phyloP scores from a whole-genome alignment of 2,797 vertebrate genomes.

The Sebastes matsubarae region DNA sequence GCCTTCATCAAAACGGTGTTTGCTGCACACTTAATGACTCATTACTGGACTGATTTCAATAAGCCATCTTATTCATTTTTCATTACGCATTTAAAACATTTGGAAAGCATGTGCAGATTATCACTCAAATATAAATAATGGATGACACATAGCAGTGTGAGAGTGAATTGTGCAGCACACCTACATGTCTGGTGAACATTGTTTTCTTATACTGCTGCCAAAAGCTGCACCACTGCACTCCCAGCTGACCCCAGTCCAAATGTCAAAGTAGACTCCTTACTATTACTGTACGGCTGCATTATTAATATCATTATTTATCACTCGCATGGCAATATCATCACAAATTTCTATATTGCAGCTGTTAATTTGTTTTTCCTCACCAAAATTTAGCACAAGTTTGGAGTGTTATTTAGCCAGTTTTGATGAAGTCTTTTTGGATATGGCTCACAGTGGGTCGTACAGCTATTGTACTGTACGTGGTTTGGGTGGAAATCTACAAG shows the following conservation, averaged over 20 bases:
- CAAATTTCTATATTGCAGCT: too few relatives aligned
- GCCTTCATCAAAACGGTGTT: background rate
- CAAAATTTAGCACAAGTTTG: too few relatives aligned
- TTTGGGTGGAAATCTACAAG: too few relatives aligned
- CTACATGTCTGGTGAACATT: background rate
- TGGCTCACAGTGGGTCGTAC: too few relatives aligned
- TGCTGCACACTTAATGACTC: background rate
- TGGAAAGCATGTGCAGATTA: background rate
- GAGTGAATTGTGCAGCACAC: background rate
- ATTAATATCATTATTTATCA: too few relatives aligned
- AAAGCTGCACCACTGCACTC: background rate
- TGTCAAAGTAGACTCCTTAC: background rate
- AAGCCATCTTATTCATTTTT: background rate
- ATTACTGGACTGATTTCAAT: background rate
- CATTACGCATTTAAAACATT: background rate
- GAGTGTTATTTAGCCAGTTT: too few relatives aligned
- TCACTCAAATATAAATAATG: background rate
- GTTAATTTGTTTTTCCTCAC: too few relatives aligned
- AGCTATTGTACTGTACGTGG: background rate
- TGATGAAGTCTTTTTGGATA: too few relatives aligned
- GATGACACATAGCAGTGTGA: background rate
- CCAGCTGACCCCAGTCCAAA: background rate
- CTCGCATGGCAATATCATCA: too few relatives aligned
- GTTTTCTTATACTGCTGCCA: background rate
- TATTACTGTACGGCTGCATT: background rate